Conservation (phyloP, 2,113 vertebrate genomes). For the Aspidoscelis tigris region DNA sequence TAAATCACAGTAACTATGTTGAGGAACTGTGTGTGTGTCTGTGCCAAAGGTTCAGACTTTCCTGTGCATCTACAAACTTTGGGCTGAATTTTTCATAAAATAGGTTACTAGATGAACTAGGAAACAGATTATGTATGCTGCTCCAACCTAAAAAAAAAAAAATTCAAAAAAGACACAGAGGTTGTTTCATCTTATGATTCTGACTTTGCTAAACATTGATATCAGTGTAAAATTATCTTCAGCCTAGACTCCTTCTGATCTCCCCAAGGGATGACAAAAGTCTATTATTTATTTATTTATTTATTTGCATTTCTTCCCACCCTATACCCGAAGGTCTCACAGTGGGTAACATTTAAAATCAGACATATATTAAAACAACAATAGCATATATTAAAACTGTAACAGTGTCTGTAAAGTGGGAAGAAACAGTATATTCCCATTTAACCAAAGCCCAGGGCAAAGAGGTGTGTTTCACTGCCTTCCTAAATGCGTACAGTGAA, state of each 20-base stretch:
- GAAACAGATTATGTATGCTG: background rate
- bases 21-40: background rate
- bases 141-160: background rate
- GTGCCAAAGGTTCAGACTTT: background rate
- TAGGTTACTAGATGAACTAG: background rate
- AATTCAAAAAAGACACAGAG: background rate
- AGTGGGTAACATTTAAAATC: too few relatives aligned
- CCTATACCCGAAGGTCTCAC: too few relatives aligned
- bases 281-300: too few relatives aligned
- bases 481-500: too few relatives aligned
- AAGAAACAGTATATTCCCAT: too few relatives aligned
- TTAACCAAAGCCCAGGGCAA: too few relatives aligned
- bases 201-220: background rate
- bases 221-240: background rate
- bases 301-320: too few relatives aligned
- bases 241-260: background rate
- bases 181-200: background rate
- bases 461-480: too few relatives aligned
- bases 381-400: too few relatives aligned
- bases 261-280: background rate
- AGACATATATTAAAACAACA: too few relatives aligned
- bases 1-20: background rate
- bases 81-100: background rate
- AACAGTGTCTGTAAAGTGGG: too few relatives aligned
- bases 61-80: background rate